These are phyloP conservation scores for Parnassius smintheus DNA, from an alignment of 2,888 invertebrate genomes.

Conservation along the genomic window DNA sequence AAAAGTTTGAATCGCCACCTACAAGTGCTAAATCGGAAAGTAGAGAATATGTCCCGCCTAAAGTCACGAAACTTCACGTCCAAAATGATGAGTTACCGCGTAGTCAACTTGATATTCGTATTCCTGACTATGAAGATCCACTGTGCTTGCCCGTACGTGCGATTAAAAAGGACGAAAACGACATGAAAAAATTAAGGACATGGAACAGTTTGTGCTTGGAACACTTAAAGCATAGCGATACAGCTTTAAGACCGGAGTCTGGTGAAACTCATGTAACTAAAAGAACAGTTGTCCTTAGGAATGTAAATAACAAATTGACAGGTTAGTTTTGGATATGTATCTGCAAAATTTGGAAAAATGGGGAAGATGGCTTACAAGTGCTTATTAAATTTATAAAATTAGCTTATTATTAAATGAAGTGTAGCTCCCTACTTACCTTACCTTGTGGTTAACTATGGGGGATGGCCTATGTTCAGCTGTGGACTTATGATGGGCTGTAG, in stretches of 20 bases:
- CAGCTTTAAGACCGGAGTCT: conserved; percentile 46
- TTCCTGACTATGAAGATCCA: conserved; percentile 70
- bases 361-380: too few species aligned
- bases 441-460: too few species aligned
- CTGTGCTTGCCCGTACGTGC: conserved; percentile 66
- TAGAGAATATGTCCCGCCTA: conserved; percentile 14
- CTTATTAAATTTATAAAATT: too few species aligned
- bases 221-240: conserved; percentile 54
- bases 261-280: conserved; percentile 50
- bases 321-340: conserved; percentile 38
- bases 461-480: too few species aligned
- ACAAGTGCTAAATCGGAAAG: conserved; percentile 4
- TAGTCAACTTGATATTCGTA: conserved; percentile 48
- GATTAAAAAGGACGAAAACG: conserved; percentile 42
- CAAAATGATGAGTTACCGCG: conserved; percentile 33
- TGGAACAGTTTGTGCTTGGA: conserved; percentile 70
- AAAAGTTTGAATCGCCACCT: conserved; percentile 12
- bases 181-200: conserved; percentile 49
- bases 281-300: conserved; percentile 57
- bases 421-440: too few species aligned
- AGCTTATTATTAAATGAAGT: too few species aligned
- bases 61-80: conserved; percentile 4
- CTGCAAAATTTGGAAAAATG: too few species aligned
- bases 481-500: too few species aligned
- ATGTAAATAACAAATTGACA: conserved; percentile 53